Evolutionary conservation across 2,113 vertebrate species (phyloP).

Genomic region (Dasyurus viverrinus): DNA sequence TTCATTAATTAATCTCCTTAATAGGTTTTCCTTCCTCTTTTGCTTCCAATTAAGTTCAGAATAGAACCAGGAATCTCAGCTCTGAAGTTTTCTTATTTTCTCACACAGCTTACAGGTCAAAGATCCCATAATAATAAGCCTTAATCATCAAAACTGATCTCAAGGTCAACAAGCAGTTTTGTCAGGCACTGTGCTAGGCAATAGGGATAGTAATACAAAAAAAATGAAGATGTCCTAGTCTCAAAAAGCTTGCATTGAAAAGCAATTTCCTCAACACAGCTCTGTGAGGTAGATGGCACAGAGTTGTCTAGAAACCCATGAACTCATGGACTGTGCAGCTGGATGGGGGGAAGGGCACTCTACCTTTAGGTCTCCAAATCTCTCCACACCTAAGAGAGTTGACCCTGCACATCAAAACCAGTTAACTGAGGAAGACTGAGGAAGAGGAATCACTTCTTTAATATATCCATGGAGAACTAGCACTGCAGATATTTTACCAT

Average conservation of each 20-base stretch:
- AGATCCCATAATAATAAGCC: background rate
- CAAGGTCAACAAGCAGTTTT: conserved; percentile 1
- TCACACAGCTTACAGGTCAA: background rate
- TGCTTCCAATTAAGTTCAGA: background rate
- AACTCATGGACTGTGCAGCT: background rate
- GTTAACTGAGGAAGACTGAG: background rate
- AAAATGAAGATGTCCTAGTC: background rate
- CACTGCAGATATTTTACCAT: background rate
- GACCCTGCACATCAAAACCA: background rate
- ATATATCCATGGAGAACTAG: background rate
- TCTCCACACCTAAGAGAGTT: background rate
- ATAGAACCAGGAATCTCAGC: background rate
- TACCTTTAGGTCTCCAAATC: background rate
- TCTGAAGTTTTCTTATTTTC: background rate
- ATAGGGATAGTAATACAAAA: background rate
- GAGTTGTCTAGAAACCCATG: background rate
- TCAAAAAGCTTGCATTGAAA: background rate
- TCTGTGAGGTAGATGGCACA: background rate
- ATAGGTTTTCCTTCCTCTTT: background rate
- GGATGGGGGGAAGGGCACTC: background rate
- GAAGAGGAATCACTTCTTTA: background rate
- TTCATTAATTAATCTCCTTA: background rate
- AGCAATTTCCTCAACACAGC: background rate
- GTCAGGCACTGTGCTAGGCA: background rate
- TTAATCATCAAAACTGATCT: background rate